A percentile compares a stretch with the other conserved stretches of the same genome.
Conservation (phyloP, 2,797 vertebrate genomes). For the Passerculus sandwichensis region DNA sequence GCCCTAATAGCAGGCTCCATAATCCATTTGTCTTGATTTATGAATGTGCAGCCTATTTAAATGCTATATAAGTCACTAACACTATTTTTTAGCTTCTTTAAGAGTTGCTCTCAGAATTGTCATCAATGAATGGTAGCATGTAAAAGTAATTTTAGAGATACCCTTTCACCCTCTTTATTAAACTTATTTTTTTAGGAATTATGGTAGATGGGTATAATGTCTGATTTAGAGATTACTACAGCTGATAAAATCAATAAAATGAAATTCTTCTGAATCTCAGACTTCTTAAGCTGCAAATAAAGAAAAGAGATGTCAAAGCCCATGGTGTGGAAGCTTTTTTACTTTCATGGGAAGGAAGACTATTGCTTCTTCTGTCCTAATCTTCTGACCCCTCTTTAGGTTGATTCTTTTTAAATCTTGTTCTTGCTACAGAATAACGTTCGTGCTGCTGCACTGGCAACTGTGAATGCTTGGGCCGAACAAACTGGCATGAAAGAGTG, state of each 20-base stretch:
- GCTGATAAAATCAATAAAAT: neutral
- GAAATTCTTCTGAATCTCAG: neutral
- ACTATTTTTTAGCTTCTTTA: neutral
- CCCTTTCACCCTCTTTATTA: neutral
- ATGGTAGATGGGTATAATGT: neutral
- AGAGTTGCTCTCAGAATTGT: neutral
- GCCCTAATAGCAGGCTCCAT: neutral
- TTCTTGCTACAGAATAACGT: constrained; percentile 84
- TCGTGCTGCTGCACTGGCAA: constrained; percentile 87
- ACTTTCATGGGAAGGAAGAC: neutral
- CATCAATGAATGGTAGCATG: neutral
- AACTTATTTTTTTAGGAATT: neutral
- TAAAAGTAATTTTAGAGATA: neutral
- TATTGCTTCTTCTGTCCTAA: neutral
- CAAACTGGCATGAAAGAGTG: constrained; percentile 99
- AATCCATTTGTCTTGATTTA: neutral
- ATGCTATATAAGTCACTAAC: neutral
- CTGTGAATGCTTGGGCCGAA: constrained; percentile 93
- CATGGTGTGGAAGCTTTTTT: neutral
- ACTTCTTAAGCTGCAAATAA: neutral
- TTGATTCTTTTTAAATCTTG: constrained; percentile 32
- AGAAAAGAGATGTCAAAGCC: neutral
- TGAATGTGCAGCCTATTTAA: neutral
- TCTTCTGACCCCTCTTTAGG: neutral
- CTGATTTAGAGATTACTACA: neutral